Evolutionary conservation across 2,113 vertebrate species (phyloP).

Genomic region (Ophiodon elongatus): DNA sequence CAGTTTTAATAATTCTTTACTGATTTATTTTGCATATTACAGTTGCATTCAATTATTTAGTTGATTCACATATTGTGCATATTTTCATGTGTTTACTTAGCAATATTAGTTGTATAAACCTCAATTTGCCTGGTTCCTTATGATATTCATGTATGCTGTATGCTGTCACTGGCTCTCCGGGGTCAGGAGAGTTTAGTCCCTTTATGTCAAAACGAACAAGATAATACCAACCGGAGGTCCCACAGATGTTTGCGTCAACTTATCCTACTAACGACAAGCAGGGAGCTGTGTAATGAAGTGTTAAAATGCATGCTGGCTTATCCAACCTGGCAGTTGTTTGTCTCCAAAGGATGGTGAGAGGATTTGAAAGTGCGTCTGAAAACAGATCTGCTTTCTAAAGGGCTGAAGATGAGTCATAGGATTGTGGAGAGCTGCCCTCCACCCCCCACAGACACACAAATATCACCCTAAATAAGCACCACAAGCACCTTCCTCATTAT

Average conservation of each 20-base stretch:
- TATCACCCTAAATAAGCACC: constrained; percentile 34
- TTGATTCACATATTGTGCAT: neutral
- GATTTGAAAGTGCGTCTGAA: constrained; percentile 27
- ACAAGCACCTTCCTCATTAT: constrained; percentile 42
- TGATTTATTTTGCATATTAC: neutral
- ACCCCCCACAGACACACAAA: constrained; percentile 29
- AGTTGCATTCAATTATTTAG: neutral
- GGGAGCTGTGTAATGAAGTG: constrained; percentile 28
- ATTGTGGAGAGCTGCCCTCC: constrained; percentile 15
- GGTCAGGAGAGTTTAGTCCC: constrained; percentile 4
- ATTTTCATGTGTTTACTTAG: neutral
- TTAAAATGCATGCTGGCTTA: constrained; percentile 7
- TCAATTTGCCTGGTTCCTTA: neutral
- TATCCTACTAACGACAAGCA: constrained; percentile 19
- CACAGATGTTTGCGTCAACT: constrained; percentile 24
- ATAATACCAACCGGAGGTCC: neutral
- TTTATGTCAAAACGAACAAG: constrained; percentile 19
- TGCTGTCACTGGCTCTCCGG: neutral
- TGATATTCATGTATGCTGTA: neutral
- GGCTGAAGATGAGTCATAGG: constrained; percentile 61
- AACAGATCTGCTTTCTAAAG: constrained; percentile 37
- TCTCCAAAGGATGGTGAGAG: constrained; percentile 17
- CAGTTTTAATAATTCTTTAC: neutral
- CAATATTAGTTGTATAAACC: neutral
- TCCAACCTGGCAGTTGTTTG: constrained; percentile 25